Conservation (phyloP, 1,140 invertebrate species). For the Mylabris phalerata region DNA sequence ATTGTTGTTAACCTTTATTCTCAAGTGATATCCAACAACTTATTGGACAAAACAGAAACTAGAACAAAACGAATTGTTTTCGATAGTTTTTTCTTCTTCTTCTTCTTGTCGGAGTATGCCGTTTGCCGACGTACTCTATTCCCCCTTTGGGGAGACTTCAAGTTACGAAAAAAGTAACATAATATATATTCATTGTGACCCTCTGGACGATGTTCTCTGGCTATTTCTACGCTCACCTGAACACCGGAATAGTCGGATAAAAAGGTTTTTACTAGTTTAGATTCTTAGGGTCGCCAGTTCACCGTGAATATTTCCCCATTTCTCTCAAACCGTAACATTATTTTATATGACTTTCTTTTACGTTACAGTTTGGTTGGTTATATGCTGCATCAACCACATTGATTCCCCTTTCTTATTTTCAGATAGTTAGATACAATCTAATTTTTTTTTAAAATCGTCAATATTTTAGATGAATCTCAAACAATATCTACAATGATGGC, state of each 20-base stretch:
- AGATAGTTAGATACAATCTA: no score
- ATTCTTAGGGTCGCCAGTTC: slow-evolving; percentile 25
- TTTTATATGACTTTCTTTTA: slow-evolving; percentile 18
- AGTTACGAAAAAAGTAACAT: slow-evolving; percentile 6
- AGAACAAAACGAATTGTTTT: no score
- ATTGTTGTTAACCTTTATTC: slow-evolving; percentile 11
- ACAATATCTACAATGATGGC: slow-evolving; percentile 13
- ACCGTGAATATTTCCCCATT: slow-evolving; percentile 18
- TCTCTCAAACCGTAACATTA: slow-evolving; percentile 15
- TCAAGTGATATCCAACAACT: background rate
- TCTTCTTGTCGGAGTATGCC: no score
- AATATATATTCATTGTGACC: slow-evolving; percentile 34
- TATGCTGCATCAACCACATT: slow-evolving; percentile 1
- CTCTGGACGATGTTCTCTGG: slow-evolving; percentile 27
- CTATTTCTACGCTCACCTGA: slow-evolving; percentile 33
- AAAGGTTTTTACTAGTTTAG: slow-evolving; percentile 30
- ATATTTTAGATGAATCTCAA: background rate
- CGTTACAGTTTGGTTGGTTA: background rate
- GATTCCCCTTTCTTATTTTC: background rate
- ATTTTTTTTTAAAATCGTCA: no score
- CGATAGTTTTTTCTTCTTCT: no score
- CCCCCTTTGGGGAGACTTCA: background rate
- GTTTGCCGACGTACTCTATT: slow-evolving; percentile 1
- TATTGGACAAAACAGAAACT: background rate
- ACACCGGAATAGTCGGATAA: slow-evolving; percentile 27